phyloP scores from a whole-genome alignment of 35 echinoderm and acorn worm species.

The Stichopus chloronotus region DNA sequence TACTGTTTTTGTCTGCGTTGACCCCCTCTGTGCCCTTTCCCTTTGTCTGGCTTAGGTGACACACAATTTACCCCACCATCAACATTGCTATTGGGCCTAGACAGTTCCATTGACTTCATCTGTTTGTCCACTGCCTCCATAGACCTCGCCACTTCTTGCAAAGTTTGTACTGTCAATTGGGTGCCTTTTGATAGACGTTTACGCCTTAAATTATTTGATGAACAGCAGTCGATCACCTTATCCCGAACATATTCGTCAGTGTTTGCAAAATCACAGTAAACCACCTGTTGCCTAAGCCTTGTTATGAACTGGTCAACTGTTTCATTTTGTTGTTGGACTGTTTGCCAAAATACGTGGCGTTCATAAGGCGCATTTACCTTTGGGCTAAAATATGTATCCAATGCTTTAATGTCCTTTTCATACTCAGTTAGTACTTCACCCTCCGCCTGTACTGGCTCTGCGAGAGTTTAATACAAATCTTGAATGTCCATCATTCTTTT shows the following conservation, averaged over 20 bases:
- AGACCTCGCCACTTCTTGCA: not conserved
- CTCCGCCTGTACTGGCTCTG: not conserved
- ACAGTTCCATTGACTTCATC: not conserved
- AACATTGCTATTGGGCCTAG: not conserved
- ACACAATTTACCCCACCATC: not conserved
- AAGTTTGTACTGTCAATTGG: not conserved
- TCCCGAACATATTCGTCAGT: conserved; percentile 2
- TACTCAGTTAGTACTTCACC: not conserved
- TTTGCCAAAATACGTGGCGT: conserved; percentile 31
- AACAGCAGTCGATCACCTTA: not conserved
- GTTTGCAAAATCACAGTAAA: conserved; percentile 12
- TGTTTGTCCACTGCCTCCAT: conserved; percentile 16
- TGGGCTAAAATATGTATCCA: conserved; percentile 26
- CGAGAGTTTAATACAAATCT: conserved; percentile 23
- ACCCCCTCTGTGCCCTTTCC: not conserved
- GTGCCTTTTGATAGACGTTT: conserved; percentile 21
- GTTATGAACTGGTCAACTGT: conserved; percentile 29
- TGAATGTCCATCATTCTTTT: too few relatives aligned
- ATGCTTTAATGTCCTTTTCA: not conserved
- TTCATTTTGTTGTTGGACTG: not conserved
- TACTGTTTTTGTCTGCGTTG: not conserved
- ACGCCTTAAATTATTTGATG: not conserved
- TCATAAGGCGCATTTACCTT: conserved; percentile 38
- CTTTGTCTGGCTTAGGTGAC: not conserved
- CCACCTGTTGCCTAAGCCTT: not conserved